phyloP scores from a whole-genome alignment of 2,797 vertebrate species.

The Hapalemur alaotrensis region DNA sequence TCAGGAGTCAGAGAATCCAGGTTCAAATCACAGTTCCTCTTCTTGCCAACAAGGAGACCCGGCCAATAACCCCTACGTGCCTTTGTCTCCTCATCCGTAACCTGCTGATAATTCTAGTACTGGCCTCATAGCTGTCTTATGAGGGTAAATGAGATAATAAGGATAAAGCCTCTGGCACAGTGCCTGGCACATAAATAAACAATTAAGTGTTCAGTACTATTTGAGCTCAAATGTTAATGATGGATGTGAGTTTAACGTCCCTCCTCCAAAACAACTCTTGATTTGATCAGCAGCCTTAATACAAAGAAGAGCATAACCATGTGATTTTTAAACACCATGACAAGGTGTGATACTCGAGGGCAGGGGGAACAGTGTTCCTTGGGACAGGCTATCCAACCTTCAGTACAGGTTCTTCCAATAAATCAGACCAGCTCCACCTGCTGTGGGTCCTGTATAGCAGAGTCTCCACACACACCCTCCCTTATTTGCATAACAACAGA shows the following conservation, averaged over 20 bases:
- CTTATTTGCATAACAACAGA: neutral
- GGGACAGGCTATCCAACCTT: neutral
- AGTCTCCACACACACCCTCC: neutral
- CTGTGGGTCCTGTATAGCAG: neutral
- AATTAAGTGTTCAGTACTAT: neutral
- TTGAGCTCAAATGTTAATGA: slow-evolving; percentile 22
- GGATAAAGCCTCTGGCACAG: neutral
- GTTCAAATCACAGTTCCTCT: neutral
- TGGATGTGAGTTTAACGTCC: neutral
- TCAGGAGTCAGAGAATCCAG: neutral
- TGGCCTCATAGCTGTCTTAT: neutral
- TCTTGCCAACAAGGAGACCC: neutral
- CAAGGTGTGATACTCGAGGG: neutral
- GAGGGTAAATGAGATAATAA: neutral
- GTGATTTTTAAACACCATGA: neutral
- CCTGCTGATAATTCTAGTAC: neutral
- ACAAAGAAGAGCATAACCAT: neutral
- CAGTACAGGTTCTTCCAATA: neutral
- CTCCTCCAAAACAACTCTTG: neutral
- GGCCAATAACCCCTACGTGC: neutral
- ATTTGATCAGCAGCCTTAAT: slow-evolving; percentile 21
- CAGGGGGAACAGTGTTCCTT: neutral
- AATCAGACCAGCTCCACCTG: neutral
- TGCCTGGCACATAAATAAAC: neutral
- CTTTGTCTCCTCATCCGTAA: neutral